Conservation (phyloP, 2,888 invertebrate species). For the Ptychoptera albimana region DNA sequence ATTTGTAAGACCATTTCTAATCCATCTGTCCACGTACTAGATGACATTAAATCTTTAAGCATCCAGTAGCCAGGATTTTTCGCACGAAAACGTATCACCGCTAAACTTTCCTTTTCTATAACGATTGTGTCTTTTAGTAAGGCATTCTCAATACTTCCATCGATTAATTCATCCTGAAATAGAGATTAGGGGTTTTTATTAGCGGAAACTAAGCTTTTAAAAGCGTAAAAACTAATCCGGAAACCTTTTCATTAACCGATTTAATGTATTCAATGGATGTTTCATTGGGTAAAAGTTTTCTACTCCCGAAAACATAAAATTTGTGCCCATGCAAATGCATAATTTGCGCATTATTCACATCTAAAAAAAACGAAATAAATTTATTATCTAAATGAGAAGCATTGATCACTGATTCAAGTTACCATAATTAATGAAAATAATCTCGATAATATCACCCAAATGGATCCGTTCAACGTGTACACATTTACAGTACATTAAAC, state of each 20-base stretch:
- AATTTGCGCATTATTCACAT: conserved; percentile 46
- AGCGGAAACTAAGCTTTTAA: neutral
- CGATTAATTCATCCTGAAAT: conserved; percentile 27
- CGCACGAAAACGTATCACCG: conserved; percentile 54
- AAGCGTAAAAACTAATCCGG: no score
- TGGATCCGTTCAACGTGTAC: conserved; percentile 53
- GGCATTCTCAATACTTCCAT: conserved; percentile 41
- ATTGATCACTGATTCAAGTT: conserved; percentile 11
- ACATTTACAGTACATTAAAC: conserved; percentile 44
- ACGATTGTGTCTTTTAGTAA: conserved; percentile 57
- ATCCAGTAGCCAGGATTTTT: conserved; percentile 72
- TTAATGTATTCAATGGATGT: conserved; percentile 36
- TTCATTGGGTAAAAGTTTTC: conserved; percentile 33
- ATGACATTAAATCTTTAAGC: conserved; percentile 52
- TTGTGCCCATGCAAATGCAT: conserved; percentile 64
- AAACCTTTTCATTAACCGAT: conserved; percentile 39
- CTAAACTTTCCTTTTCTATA: conserved; percentile 52
- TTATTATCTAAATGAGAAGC: neutral
- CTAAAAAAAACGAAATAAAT: conserved; percentile 27
- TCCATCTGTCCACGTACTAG: conserved; percentile 58
- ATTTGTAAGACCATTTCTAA: conserved; percentile 59
- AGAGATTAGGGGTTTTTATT: neutral
- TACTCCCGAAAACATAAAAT: conserved; percentile 48
- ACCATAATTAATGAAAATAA: conserved; percentile 64
- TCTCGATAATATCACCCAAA: conserved; percentile 51